These are phyloP conservation scores for Selene dorsalis DNA, from an alignment of 2,797 vertebrate genomes.

Conservation along the genomic window DNA sequence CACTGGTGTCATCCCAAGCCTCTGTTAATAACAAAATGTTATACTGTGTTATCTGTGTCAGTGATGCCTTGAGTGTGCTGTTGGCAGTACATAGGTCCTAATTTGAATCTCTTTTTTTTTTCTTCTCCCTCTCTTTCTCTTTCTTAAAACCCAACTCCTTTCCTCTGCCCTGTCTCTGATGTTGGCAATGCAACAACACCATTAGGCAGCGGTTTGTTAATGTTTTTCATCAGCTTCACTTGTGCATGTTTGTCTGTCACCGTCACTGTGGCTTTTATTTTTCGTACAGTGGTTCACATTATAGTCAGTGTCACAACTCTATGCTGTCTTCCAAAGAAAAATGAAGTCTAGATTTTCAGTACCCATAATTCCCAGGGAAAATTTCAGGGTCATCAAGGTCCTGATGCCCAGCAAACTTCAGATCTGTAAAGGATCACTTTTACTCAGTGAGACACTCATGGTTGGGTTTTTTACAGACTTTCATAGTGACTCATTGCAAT, in stretches of 20 bases:
- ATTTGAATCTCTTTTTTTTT: slow-evolving; percentile 68
- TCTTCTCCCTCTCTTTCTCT: slow-evolving; percentile 55
- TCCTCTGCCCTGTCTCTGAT: slow-evolving; percentile 82
- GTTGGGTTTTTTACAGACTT: slow-evolving; percentile 3
- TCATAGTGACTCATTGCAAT: slow-evolving; percentile 34
- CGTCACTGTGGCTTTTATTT: slow-evolving; percentile 54
- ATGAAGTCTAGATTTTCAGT: slow-evolving; percentile 24
- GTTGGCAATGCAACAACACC: slow-evolving; percentile 85
- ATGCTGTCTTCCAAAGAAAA: slow-evolving; percentile 47
- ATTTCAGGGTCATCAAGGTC: not conserved
- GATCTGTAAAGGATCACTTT: not conserved
- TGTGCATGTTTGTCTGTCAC: slow-evolving; percentile 77
- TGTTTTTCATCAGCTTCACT: slow-evolving; percentile 83
- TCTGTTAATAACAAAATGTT: slow-evolving; percentile 55
- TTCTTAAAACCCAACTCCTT: slow-evolving; percentile 67
- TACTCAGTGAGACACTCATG: not conserved
- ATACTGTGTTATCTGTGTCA: slow-evolving; percentile 67
- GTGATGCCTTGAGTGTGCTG: slow-evolving; percentile 62
- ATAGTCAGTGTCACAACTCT: slow-evolving; percentile 35
- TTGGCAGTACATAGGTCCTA: slow-evolving; percentile 58
- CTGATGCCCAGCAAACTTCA: not conserved
- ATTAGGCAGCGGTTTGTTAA: slow-evolving; percentile 95
- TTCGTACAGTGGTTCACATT: slow-evolving; percentile 38
- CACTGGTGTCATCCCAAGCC: slow-evolving; percentile 20
- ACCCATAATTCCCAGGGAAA: not conserved